Evolutionary conservation across 2,888 invertebrate species (phyloP).

Genomic region (Drosophila pseudotakahashii): DNA sequence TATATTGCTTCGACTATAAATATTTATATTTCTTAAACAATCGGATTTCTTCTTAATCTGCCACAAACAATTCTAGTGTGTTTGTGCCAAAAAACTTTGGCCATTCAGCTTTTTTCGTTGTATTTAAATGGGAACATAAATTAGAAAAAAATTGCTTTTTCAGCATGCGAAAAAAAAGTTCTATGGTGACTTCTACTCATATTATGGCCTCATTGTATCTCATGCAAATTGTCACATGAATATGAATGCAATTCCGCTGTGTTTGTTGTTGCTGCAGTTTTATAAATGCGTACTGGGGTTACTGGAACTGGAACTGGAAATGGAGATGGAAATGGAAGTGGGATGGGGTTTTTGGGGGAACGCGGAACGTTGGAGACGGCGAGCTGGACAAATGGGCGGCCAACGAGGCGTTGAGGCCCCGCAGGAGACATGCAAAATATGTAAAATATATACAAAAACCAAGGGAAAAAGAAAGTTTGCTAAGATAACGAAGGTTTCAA

Average conservation of each 20-base stretch:
- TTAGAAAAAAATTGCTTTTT: constrained; percentile 43
- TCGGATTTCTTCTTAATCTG: constrained; percentile 13
- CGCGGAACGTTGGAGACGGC: constrained; percentile 3
- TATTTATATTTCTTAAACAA: constrained; percentile 2
- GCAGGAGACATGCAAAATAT: constrained; percentile 58
- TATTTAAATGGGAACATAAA: constrained; percentile 57
- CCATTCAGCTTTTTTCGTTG: constrained; percentile 32
- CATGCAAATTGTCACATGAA: constrained; percentile 58
- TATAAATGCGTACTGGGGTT: constrained; percentile 39
- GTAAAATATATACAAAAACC: constrained; percentile 30
- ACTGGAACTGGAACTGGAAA: constrained; percentile 16
- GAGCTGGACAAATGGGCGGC: constrained; percentile 65
- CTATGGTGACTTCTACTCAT: constrained; percentile 34
- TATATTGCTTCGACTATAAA: background rate
- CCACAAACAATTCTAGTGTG: constrained; percentile 1
- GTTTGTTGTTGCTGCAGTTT: constrained; percentile 19
- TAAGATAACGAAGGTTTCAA: background rate
- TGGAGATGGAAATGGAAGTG: constrained; percentile 24
- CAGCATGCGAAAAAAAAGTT: constrained; percentile 25
- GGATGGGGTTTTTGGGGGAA: background rate
- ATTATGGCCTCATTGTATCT: constrained; percentile 49
- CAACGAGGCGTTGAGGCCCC: constrained; percentile 65
- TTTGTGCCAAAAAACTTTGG: constrained; percentile 30
- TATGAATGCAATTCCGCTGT: constrained; percentile 49
- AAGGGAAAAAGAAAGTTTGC: constrained; percentile 16